phyloP scores from a whole-genome alignment of 2,113 vertebrate species.

The Cebus imitator region DNA sequence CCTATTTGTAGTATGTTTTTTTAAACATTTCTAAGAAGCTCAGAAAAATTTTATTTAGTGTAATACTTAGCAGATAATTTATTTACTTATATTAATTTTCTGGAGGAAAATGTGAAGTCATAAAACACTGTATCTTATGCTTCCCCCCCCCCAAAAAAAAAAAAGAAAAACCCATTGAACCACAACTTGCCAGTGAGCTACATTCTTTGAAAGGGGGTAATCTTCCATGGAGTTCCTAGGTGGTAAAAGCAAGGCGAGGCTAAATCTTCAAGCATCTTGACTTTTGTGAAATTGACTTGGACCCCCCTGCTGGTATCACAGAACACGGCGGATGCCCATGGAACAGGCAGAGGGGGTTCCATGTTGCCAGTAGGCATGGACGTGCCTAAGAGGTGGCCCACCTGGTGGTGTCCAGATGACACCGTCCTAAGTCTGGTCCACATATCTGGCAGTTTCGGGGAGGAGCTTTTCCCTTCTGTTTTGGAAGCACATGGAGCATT shows the following conservation, averaged over 20 bases:
- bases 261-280: not conserved
- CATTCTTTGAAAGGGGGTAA: not conserved
- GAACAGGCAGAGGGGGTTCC: not conserved
- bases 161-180: not conserved
- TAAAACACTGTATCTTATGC: not conserved
- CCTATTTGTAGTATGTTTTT: not conserved
- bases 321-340: not conserved
- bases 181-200: not conserved
- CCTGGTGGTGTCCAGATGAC: not conserved
- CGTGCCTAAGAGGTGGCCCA: rapidly evolving
- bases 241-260: not conserved
- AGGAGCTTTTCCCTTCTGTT: not conserved
- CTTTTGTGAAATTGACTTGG: not conserved
- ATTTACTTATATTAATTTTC: not conserved
- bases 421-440: not conserved
- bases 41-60: not conserved
- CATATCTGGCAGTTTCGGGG: not conserved
- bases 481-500: slow-evolving; percentile 18
- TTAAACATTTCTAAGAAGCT: slow-evolving; percentile 47
- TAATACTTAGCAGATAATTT: slow-evolving; percentile 46
- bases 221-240: not conserved
- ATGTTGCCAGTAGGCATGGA: not conserved
- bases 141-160: not conserved
- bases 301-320: not conserved
- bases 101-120: not conserved